Evolutionary conservation across 2,797 vertebrate genomes (phyloP).

Genomic region (Spinus pinus): DNA sequence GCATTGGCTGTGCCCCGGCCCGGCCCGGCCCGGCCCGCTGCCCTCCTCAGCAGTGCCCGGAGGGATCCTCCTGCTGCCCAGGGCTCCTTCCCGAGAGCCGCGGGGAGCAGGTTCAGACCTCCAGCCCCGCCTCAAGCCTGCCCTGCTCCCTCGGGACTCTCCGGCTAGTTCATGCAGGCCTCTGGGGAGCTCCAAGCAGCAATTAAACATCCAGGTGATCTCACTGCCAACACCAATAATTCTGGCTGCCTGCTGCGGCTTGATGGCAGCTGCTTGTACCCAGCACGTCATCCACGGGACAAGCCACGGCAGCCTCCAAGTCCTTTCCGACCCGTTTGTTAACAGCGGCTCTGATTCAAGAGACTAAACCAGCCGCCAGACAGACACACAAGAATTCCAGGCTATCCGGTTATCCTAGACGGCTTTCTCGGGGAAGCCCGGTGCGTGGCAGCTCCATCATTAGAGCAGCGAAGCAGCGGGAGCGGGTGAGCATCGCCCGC

Average conservation of each 20-base stretch:
- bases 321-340: neutral
- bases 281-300: rapidly evolving
- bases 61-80: rapidly evolving
- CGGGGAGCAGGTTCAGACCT: neutral
- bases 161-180: neutral
- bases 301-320: neutral
- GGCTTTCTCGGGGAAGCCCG: neutral
- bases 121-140: neutral
- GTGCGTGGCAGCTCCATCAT: rapidly evolving
- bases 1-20: rapidly evolving
- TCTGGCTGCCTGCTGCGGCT: neutral
- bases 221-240: neutral
- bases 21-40: rapidly evolving
- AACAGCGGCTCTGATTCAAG: neutral
- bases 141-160: neutral
- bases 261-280: neutral
- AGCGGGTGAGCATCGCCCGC: neutral
- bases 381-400: neutral
- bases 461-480: neutral
- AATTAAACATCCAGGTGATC: neutral
- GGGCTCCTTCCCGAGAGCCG: neutral
- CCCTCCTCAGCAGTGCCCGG: neutral
- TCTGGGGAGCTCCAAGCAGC: neutral
- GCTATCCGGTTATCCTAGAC: rapidly evolving
- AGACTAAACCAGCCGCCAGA: neutral